A percentile compares a stretch with the other conserved stretches of the same genome.
phyloP scores from a whole-genome alignment of 2,113 vertebrate species.

The Tragulus kanchil region DNA sequence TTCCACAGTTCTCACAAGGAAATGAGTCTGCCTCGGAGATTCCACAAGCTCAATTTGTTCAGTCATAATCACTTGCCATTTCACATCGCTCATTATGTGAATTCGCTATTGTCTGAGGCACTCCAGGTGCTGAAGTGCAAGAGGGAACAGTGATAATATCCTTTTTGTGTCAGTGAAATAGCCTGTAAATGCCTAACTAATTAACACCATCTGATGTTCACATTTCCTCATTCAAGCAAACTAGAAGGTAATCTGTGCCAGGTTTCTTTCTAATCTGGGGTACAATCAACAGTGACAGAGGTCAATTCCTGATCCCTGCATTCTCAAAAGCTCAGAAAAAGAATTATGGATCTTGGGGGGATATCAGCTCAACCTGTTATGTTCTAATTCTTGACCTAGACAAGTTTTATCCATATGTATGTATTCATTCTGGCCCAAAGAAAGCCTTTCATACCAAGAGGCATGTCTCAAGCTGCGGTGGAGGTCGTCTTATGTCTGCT shows the following conservation, averaged over 20 bases:
- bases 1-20: background rate
- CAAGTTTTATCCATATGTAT: background rate
- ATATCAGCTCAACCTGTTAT: background rate
- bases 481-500: background rate
- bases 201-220: constrained; percentile 67
- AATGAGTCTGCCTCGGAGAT: background rate
- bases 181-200: constrained; percentile 77
- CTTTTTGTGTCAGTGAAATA: constrained; percentile 79
- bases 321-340: constrained; percentile 9
- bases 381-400: background rate
- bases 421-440: background rate
- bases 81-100: constrained; percentile 16
- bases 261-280: constrained; percentile 44
- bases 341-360: background rate
- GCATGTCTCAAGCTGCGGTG: background rate
- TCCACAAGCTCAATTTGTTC: constrained; percentile 2
- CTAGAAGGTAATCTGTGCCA: constrained; percentile 13
- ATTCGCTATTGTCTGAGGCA: constrained; percentile 59
- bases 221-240: constrained; percentile 75
- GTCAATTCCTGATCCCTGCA: background rate
- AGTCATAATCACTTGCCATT: background rate
- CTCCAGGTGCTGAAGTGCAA: background rate
- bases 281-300: background rate
- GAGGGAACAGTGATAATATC: constrained; percentile 14
- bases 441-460: background rate